A percentile compares a stretch with the other conserved stretches of the same genome.
phyloP scores from a whole-genome alignment of 2,888 invertebrate genomes.

The Tiliacea citrago region DNA sequence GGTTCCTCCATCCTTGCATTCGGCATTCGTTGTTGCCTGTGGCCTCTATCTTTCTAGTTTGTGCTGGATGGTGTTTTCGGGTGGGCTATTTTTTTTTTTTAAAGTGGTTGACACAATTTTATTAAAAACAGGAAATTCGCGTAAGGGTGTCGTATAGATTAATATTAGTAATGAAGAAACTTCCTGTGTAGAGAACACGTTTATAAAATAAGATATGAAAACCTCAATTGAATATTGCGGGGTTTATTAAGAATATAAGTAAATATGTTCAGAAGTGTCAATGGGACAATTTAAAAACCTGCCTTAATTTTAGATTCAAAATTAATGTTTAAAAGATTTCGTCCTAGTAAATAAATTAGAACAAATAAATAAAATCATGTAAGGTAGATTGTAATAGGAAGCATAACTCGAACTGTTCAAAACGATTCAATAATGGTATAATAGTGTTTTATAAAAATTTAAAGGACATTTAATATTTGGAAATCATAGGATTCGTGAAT shows the following conservation, averaged over 20 bases:
- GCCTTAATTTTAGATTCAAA: constrained; percentile 60
- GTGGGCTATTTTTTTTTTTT: constrained; percentile 8
- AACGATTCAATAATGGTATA: constrained; percentile 40
- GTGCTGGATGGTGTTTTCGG: constrained; percentile 3
- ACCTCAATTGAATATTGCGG: constrained; percentile 26
- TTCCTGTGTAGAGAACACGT: constrained; percentile 59
- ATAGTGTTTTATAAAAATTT: constrained; percentile 49
- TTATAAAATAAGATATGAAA: constrained; percentile 47
- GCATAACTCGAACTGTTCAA: constrained; percentile 37
- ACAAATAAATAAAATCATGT: constrained; percentile 30
- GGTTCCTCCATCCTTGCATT: constrained; percentile 6
- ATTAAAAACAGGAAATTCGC: constrained; percentile 15
- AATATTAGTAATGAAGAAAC: constrained; percentile 58
- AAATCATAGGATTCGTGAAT: constrained; percentile 27
- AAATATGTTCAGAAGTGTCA: constrained; percentile 31
- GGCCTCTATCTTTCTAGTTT: constrained; percentile 27
- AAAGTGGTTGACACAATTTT: constrained; percentile 11
- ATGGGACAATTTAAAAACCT: constrained; percentile 53
- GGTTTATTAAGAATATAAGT: constrained; percentile 31
- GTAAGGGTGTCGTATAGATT: constrained; percentile 5
- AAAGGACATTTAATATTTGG: constrained; percentile 33
- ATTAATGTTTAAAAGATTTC: constrained; percentile 45
- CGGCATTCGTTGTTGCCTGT: background rate
- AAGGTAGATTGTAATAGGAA: constrained; percentile 26
- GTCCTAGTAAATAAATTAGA: constrained; percentile 49